Percentiles rank a stretch among this genome's conserved stretches.
Evolutionary conservation across 2,797 vertebrate species (phyloP).

Genomic region (Adrianichthys oophorus): DNA sequence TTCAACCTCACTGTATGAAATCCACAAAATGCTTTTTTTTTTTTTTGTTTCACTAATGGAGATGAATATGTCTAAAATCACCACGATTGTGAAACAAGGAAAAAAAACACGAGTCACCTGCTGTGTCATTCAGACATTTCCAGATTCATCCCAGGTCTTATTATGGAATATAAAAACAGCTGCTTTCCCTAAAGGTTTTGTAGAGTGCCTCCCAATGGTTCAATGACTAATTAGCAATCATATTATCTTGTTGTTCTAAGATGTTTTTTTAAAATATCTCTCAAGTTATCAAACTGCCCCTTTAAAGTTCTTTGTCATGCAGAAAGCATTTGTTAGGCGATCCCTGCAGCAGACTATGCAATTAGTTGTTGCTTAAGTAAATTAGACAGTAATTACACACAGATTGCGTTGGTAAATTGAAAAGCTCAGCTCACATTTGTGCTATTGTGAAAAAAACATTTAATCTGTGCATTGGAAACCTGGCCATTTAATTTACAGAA

Average conservation of each 20-base stretch:
- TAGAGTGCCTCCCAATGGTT: too few relatives aligned
- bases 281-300: slow-evolving; percentile 2
- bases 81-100: too few relatives aligned
- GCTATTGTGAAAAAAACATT: slow-evolving; percentile 4
- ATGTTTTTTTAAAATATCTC: slow-evolving; percentile 2
- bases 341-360: slow-evolving; percentile 25
- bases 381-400: slow-evolving; percentile 40
- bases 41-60: too few relatives aligned
- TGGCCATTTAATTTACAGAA: not conserved
- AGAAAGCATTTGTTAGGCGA: slow-evolving; percentile 10
- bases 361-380: slow-evolving; percentile 41
- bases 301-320: slow-evolving; percentile 14
- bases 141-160: too few relatives aligned
- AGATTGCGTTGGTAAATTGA: slow-evolving; percentile 37
- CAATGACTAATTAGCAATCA: not conserved
- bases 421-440: slow-evolving; percentile 16
- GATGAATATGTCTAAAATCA: too few relatives aligned
- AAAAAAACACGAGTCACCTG: too few relatives aligned
- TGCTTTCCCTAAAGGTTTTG: too few relatives aligned
- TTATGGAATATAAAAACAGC: too few relatives aligned
- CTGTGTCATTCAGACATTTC: too few relatives aligned
- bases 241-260: slow-evolving; percentile 4
- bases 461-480: slow-evolving; percentile 5
- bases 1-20: too few relatives aligned
- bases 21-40: too few relatives aligned